Base-by-base conservation (phyloP, 2,113 vertebrate genomes). In the Nettapus auritus region DNA sequence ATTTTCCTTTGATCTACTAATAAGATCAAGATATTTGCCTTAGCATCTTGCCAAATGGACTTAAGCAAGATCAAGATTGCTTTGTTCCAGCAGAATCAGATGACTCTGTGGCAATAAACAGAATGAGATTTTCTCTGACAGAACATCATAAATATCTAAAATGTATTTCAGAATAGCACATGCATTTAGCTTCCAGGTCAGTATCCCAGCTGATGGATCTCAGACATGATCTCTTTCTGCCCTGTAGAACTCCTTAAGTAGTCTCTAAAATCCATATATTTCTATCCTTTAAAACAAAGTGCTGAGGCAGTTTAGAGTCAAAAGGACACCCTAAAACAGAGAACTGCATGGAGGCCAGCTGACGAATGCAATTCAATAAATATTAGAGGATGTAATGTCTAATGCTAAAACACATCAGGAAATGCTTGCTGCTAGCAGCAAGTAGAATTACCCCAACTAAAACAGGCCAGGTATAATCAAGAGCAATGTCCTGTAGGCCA, bases 351-450 rank as follows among this genome's bases (percentile, higher is more conserved):
- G 63, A 59, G 34, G 20, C 19, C 71, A 92, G 52, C 64, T 73
- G 11, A 44, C 53, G 57, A 4, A 25, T 46, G 36, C 36, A 75
- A 75, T 31, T 67, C 88, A 89, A 44, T 59, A 86, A 18, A 71
- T 40, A 40, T 13, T 13, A 94, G 84, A 86, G 76, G 33, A 85
- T 77, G 31, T 19, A 82, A 40, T 12, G 57, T 20, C 40, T 76
- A 86, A 53, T 64, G 46, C 50, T 14, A 87, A 95, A 87, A 44
- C 48, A 86, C 48, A 86, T 64, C 62, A 91, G 40, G n/a, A 90
- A 91, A 90, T 31, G 57, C 29, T 59, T 81, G 19, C 82, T 84
- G 83, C 91, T 80, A 56, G 69, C 92, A 71, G 88, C 74, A 93
- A 93, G 36, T 20, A 79, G 70, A 90, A 93, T 46, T 73, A 87